Conservation (phyloP, 2,888 invertebrate species). For the Parnassius glacialis region DNA sequence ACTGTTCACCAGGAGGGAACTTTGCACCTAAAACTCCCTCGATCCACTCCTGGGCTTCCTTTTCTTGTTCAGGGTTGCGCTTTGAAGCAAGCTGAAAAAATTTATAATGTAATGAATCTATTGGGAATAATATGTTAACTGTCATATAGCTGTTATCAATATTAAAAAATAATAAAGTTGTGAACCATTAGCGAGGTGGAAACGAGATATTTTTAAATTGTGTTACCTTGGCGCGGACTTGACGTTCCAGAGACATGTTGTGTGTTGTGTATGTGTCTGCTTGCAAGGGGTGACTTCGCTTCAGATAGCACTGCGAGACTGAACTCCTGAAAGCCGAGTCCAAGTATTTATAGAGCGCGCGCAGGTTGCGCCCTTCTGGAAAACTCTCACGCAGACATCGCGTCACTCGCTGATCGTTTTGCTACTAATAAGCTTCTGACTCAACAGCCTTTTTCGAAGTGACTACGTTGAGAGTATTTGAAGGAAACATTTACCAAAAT, state of each 20-base stretch:
- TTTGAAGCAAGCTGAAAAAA: conserved; percentile 87
- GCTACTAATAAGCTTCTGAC: conserved; percentile 66
- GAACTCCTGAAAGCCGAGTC: conserved; percentile 70
- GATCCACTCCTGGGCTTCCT: conserved; percentile 96
- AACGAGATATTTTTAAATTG: conserved; percentile 33
- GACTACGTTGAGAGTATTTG: conserved; percentile 18
- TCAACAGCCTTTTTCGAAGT: conserved; percentile 53
- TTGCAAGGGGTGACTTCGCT: conserved; percentile 56
- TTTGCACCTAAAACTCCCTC: conserved; percentile 92
- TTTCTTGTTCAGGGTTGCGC: conserved; percentile 90
- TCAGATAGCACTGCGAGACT: conserved; percentile 68
- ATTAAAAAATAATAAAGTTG: conserved; percentile 10
- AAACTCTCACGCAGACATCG: conserved; percentile 54
- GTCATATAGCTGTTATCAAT: neutral
- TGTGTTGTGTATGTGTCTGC: conserved; percentile 46
- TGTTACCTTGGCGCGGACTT: conserved; percentile 93
- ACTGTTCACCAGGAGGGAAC: conserved; percentile 89
- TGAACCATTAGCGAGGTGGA: conserved; percentile 3
- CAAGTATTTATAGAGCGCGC: conserved; percentile 71
- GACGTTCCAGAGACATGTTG: conserved; percentile 94
- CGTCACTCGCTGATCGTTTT: conserved; percentile 51
- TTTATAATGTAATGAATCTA: neutral
- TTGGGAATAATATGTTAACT: conserved; percentile 10
- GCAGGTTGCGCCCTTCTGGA: conserved; percentile 75
- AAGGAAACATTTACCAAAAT: neutral